Evolutionary conservation across 2,113 vertebrate species (phyloP).

Genomic region (Lycaon pictus): DNA sequence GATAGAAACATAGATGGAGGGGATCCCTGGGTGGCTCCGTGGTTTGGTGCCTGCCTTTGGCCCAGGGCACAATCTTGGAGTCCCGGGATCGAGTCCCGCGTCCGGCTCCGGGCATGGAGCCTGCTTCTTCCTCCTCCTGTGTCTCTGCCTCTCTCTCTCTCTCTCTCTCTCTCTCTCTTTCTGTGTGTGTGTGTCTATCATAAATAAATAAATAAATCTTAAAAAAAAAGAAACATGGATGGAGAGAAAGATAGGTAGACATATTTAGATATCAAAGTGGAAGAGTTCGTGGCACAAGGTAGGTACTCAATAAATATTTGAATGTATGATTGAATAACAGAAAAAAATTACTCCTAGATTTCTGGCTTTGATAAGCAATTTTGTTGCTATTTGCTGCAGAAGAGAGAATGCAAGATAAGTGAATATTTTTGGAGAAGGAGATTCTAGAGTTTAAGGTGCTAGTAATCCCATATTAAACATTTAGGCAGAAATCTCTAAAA

Average conservation of each 20-base stretch:
- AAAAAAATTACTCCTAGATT: background rate
- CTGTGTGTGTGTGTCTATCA: no score
- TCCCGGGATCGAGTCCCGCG: no score
- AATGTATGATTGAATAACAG: background rate
- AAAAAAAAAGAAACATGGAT: no score
- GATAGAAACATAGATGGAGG: background rate
- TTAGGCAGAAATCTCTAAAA: background rate
- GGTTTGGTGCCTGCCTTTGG: no score
- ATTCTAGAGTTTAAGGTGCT: slow-evolving; percentile 31
- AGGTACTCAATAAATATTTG: background rate
- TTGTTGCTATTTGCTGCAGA: background rate
- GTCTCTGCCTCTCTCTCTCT: no score
- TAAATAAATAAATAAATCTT: no score
- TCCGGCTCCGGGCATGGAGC: no score
- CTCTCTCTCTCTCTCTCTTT: no score
- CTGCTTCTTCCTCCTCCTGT: no score
- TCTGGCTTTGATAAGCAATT: background rate
- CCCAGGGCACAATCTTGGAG: no score
- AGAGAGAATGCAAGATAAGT: background rate
- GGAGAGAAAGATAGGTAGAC: no score
- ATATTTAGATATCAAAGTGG: background rate
- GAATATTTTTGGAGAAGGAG: background rate
- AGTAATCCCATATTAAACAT: background rate
- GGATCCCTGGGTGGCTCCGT: no score
- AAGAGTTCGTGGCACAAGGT: background rate